Evolutionary conservation across 2,113 vertebrate genomes (phyloP), one percentile per base, ranked within the genome.

Genomic region (Anguilla japonica): DNA sequence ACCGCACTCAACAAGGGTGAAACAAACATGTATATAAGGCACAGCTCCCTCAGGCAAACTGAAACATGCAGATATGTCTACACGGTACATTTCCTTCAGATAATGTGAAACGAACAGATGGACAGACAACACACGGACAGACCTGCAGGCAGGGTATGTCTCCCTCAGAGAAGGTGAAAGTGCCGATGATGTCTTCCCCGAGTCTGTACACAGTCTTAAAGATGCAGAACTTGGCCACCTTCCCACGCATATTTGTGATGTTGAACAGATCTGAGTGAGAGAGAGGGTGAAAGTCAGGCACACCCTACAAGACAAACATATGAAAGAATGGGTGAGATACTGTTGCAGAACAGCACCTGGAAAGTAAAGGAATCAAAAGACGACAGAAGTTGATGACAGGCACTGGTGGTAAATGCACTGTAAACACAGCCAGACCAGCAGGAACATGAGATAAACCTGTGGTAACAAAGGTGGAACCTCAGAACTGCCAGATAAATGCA

Each of bases 111-210:
- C 1, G 20, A 3, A 7, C 50, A 34, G 41, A 50, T 4, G n/a
- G 22, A 53, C 81, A 82, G 41, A 53, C 43, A 16, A 46, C 43
- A 46, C 43, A 34, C 34, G 34, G 8, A 83, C 91, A 82, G 90
- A 99, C 98, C 98, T 99, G 98, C 87, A 99, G 92, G 90, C 98
- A 99, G 0, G 97, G 97, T 83, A 99, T 98, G 60, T 98, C 97
- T 63, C 98, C 98, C 87, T 99, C 98, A 0, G 97, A 98, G 91
- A 99, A 98, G 91, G 94, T 98, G 86, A 99, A 98, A 0, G 97
- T 98, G 71, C 98, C 98, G 2, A 99, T 93, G 83, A 99, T 96
- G 7, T 99, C 98, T 89, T 99, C 98, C 14, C 98, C 98, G 0
- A 99, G 96, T 93, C 98, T 96, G 94, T 99, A 99, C 0, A 99